Evolutionary conservation across 2,113 vertebrate species (phyloP).

Genomic region (Platichthys stellatus): DNA sequence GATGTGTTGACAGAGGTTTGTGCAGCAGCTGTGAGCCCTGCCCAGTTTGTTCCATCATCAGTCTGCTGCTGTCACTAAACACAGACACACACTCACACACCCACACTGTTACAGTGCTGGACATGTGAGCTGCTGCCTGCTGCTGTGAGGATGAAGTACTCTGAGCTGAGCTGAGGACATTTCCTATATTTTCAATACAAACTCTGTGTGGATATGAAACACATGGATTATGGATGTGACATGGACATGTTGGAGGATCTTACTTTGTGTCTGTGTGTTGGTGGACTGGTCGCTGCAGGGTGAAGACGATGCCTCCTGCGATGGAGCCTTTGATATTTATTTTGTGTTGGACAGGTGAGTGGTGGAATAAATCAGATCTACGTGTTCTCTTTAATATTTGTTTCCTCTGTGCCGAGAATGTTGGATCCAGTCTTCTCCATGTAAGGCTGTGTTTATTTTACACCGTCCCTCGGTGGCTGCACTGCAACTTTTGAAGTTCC

Average conservation of each 20-base stretch:
- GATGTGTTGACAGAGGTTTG: not conserved
- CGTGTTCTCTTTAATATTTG: not conserved
- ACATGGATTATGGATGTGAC: conserved; percentile 64
- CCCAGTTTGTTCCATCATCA: conserved; percentile 24
- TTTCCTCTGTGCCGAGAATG: not conserved
- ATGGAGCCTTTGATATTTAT: conserved; percentile 92
- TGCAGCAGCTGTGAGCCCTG: conserved; percentile 51
- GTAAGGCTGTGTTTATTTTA: conserved; percentile 75
- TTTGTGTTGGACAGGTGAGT: conserved; percentile 84
- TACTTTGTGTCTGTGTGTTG: conserved; percentile 44
- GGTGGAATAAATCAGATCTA: not conserved
- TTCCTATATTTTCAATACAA: not conserved
- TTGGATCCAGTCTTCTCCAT: conserved; percentile 55
- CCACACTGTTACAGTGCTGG: not conserved
- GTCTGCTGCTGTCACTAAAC: not conserved
- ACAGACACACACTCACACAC: not conserved
- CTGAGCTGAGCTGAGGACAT: not conserved
- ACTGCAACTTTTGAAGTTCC: not conserved
- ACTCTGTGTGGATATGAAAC: conserved; percentile 49
- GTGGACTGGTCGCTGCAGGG: conserved; percentile 39
- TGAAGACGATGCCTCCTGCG: conserved; percentile 85
- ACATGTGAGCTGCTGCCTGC: conserved; percentile 45
- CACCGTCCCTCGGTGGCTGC: conserved; percentile 12
- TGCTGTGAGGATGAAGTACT: conserved; percentile 3
- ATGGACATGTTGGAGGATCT: conserved; percentile 42